phyloP scores from a whole-genome alignment of 2,888 invertebrate species.

The Icerya purchasi region DNA sequence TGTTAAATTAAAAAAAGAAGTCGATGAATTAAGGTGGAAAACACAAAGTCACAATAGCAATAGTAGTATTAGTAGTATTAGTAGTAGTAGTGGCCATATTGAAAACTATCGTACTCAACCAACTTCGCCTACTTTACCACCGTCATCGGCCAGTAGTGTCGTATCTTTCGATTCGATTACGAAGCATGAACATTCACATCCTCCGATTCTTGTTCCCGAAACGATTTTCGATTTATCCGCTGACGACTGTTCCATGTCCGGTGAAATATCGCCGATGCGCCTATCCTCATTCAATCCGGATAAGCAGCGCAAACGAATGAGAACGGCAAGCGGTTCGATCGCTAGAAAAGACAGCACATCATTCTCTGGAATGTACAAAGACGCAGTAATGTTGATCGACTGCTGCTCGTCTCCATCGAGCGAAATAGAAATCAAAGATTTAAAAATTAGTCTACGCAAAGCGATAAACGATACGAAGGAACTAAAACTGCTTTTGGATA shows the following conservation, averaged over 20 bases:
- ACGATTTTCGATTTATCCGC: not conserved
- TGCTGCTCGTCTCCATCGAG: too few species aligned
- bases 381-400: too few species aligned
- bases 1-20: too few species aligned
- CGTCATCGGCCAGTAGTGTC: too few species aligned
- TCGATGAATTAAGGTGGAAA: too few species aligned
- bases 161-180: not conserved
- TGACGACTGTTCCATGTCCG: too few species aligned
- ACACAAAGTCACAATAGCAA: too few species aligned
- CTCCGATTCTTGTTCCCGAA: not conserved
- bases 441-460: slow-evolving; percentile 49
- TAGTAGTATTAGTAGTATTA: not conserved
- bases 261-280: too few species aligned
- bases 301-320: not conserved
- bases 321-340: not conserved
- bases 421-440: too few species aligned
- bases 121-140: not conserved
- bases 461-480: slow-evolving; percentile 84
- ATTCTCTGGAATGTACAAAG: too few species aligned
- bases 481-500: slow-evolving; percentile 77
- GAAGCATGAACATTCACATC: not conserved
- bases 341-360: not conserved
- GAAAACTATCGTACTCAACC: too few species aligned
- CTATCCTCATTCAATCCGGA: too few species aligned
- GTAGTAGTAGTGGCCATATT: not conserved